phyloP scores from a whole-genome alignment of 2,113 vertebrate species.

The Calyptommatus sinebrachiatus region DNA sequence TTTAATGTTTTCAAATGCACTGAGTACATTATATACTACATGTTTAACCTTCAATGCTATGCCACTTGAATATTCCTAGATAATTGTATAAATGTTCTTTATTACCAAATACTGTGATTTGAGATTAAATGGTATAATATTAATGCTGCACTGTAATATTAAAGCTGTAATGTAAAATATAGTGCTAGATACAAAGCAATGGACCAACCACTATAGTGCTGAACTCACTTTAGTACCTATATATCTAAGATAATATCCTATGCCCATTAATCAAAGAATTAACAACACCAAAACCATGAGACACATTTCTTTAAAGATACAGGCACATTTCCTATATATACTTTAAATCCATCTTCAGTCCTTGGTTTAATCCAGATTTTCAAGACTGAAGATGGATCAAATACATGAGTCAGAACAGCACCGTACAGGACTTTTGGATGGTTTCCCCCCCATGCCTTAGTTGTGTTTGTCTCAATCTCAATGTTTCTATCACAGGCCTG shows the following conservation, averaged over 20 bases:
- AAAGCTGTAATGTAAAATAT: not conserved
- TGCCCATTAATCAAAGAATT: not conserved
- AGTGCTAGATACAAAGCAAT: not conserved
- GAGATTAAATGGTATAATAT: constrained; percentile 4
- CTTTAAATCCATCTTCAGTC: too few species aligned
- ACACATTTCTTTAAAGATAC: too few species aligned
- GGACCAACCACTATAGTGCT: not conserved
- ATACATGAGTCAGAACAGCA: too few species aligned
- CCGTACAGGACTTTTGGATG: too few species aligned
- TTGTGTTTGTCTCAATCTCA: too few species aligned
- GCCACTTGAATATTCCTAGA: not conserved
- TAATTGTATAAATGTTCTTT: not conserved
- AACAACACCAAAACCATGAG: not conserved
- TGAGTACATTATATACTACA: not conserved
- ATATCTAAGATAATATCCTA: not conserved
- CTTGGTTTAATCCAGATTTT: too few species aligned
- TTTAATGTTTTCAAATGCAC: too few species aligned
- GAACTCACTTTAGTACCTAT: not conserved
- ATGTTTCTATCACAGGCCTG: too few species aligned
- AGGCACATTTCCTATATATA: too few species aligned
- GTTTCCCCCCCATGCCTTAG: too few species aligned
- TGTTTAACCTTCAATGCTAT: not conserved
- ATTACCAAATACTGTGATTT: not conserved
- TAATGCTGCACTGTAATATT: not conserved
- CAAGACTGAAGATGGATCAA: too few species aligned